phyloP scores from a whole-genome alignment of 2,113 vertebrate genomes.

The Choloepus hoffmanni region DNA sequence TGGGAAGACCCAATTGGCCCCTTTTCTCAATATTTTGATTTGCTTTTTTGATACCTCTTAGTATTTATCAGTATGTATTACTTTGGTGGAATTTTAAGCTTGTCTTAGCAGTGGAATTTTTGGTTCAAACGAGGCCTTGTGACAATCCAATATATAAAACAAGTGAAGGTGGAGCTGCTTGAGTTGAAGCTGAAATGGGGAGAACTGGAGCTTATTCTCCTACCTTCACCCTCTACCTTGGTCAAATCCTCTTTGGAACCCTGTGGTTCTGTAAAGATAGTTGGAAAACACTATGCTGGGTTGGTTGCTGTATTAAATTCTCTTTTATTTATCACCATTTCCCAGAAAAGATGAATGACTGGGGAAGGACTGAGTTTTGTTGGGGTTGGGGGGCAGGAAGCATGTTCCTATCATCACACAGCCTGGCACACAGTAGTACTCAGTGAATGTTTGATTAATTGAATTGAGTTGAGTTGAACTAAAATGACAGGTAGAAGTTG shows the following conservation, averaged over 20 bases:
- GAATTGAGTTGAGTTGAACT: neutral
- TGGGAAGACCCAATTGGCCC: neutral
- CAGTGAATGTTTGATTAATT: neutral
- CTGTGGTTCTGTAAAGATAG: neutral
- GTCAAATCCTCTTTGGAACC: neutral
- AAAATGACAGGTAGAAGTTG: conserved; percentile 7
- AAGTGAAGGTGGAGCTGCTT: neutral
- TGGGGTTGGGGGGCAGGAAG: neutral
- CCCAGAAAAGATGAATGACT: neutral
- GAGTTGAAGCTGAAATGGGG: neutral
- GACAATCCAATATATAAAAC: neutral
- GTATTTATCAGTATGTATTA: neutral
- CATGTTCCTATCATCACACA: neutral
- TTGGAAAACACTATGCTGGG: neutral
- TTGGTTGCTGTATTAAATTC: neutral
- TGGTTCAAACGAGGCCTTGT: neutral
- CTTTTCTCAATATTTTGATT: neutral
- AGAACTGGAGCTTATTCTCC: rapidly evolving
- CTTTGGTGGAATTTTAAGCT: neutral
- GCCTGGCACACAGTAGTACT: neutral
- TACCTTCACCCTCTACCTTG: neutral
- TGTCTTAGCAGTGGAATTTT: neutral
- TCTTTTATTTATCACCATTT: neutral
- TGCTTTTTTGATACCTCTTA: neutral
- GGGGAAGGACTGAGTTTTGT: neutral